Conservation (phyloP, 92 coral and sea anemone genomes). For the Zoanthus sociatus region DNA sequence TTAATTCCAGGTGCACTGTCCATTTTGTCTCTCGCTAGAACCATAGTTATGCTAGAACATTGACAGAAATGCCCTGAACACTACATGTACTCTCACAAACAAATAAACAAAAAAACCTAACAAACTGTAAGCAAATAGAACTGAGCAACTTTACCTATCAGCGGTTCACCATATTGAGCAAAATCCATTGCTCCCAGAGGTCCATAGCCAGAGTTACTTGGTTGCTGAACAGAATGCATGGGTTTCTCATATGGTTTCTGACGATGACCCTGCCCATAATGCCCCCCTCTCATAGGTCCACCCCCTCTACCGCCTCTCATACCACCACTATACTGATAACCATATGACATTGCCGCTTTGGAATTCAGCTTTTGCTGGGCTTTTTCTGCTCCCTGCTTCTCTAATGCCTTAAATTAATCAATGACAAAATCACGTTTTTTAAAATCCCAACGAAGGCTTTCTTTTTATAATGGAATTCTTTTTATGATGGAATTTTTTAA, state of each 20-base stretch:
- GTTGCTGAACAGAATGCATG: conserved; percentile 69
- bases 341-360: conserved; percentile 49
- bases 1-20: no score
- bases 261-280: conserved; percentile 58
- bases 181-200: conserved; percentile 91
- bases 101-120: no score
- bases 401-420: conserved; percentile 63
- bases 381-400: conserved; percentile 86
- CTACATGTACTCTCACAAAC: no score
- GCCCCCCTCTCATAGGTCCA: conserved; percentile 64
- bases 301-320: conserved; percentile 56
- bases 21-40: no score
- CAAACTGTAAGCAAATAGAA: no score
- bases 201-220: conserved; percentile 58
- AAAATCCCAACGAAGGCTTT: no score
- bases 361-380: conserved; percentile 68
- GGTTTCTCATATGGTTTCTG: conserved; percentile 94
- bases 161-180: conserved; percentile 91
- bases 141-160: conserved; percentile 74
- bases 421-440: no score
- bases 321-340: conserved; percentile 25
- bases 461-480: no score
- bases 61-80: no score
- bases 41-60: no score
- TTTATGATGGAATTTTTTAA: no score